Percentiles rank a stretch among this genome's conserved stretches.
These are phyloP conservation scores for Cyclura pinguis DNA, from an alignment of 2,797 vertebrate species.

Conservation along the genomic window DNA sequence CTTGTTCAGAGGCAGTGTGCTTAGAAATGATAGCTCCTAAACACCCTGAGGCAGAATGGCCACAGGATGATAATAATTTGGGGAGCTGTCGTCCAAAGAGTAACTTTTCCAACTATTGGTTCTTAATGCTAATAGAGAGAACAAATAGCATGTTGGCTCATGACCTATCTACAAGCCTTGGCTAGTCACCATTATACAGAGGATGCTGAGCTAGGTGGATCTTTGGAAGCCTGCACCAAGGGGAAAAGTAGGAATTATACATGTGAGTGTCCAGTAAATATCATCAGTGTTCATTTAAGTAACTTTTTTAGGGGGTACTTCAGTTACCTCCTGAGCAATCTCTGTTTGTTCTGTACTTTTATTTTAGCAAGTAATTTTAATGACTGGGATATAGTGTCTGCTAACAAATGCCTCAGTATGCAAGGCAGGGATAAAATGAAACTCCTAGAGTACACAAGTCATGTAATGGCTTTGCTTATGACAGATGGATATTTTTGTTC, in stretches of 20 bases:
- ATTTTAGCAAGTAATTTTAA: conserved; percentile 59
- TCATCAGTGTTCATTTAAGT: background rate
- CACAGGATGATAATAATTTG: no score
- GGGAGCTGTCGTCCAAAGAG: no score
- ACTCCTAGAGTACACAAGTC: conserved; percentile 51
- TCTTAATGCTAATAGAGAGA: background rate
- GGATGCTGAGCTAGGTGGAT: background rate
- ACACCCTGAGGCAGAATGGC: no score
- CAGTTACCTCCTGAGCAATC: background rate
- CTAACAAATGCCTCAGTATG: conserved; percentile 66
- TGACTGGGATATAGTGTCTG: conserved; percentile 59
- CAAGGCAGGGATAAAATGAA: conserved; percentile 66
- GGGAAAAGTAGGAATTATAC: background rate
- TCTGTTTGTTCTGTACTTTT: conserved; percentile 54
- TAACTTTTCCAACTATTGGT: no score
- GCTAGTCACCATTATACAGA: background rate
- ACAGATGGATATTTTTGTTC: conserved; percentile 70
- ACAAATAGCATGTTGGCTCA: no score
- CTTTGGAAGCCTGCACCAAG: background rate
- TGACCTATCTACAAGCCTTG: background rate
- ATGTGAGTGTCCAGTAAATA: background rate
- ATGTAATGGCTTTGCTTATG: conserved; percentile 61
- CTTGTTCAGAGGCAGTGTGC: background rate
- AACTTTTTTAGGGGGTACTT: background rate
- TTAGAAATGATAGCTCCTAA: no score